phyloP scores from a whole-genome alignment of 2,113 vertebrate genomes.

The Steatornis caripensis region DNA sequence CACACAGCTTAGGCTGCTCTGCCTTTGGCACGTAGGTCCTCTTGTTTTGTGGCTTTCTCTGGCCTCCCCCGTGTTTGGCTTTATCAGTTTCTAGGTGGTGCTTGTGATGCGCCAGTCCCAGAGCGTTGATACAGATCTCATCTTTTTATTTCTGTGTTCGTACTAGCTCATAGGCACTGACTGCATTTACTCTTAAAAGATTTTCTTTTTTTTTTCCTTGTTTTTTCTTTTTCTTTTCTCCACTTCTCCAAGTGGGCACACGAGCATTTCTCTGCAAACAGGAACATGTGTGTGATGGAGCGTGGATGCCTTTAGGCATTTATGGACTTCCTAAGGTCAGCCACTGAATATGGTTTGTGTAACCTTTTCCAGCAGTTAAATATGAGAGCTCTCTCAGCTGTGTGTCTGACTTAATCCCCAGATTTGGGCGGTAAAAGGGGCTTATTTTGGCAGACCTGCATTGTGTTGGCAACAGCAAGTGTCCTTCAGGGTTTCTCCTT shows the following conservation, averaged over 20 bases:
- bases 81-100: background rate
- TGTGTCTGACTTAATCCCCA: background rate
- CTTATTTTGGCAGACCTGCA: background rate
- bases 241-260: background rate
- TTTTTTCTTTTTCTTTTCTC: background rate
- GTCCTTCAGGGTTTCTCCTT: background rate
- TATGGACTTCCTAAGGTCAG: background rate
- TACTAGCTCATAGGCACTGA: background rate
- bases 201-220: background rate
- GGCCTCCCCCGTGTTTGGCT: background rate
- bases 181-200: background rate
- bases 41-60: background rate
- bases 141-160: background rate
- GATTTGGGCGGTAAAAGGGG: background rate
- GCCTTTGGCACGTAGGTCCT: background rate
- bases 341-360: background rate
- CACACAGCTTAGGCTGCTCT: background rate
- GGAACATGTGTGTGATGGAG: background rate
- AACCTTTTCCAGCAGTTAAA: background rate
- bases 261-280: background rate
- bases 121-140: background rate
- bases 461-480: background rate
- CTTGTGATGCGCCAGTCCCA: background rate
- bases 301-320: background rate
- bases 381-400: background rate